A percentile compares a stretch with the other conserved stretches of the same genome.
These are phyloP conservation scores for Carcina quercana DNA, from an alignment of 2,888 invertebrate species.

Conservation along the genomic window DNA sequence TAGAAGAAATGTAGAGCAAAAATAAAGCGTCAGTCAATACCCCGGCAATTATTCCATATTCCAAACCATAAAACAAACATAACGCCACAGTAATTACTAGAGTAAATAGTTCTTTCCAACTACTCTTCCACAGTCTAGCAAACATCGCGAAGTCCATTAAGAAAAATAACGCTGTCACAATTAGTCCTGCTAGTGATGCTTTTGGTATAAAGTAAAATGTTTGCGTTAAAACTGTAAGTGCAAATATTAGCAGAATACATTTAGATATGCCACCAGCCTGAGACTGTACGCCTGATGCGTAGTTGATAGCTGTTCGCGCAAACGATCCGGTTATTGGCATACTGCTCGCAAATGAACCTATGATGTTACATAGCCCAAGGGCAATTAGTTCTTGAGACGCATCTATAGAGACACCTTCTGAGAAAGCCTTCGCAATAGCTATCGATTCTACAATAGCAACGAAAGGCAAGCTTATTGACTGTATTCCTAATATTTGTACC, in stretches of 20 bases:
- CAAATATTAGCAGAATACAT: slow-evolving; percentile 82
- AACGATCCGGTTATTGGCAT: slow-evolving; percentile 93
- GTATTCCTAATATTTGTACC: slow-evolving; percentile 74
- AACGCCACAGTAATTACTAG: slow-evolving; percentile 36
- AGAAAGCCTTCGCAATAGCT: slow-evolving; percentile 85
- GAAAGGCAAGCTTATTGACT: slow-evolving; percentile 77
- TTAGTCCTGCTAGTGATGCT: slow-evolving; percentile 89
- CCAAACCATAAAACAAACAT: slow-evolving; percentile 44
- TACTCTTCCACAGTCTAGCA: slow-evolving; percentile 83
- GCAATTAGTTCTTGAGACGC: slow-evolving; percentile 95
- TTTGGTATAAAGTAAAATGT: slow-evolving; percentile 91
- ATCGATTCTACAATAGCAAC: slow-evolving; percentile 82
- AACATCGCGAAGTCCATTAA: slow-evolving; percentile 82
- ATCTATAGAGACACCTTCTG: slow-evolving; percentile 84
- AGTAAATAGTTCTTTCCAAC: slow-evolving; percentile 71
- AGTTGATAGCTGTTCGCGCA: slow-evolving; percentile 90
- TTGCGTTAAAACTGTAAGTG: slow-evolving; percentile 85
- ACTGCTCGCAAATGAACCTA: slow-evolving; percentile 88
- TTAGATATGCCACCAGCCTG: slow-evolving; percentile 87
- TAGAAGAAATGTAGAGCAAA: slow-evolving; percentile 42
- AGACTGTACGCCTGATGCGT: slow-evolving; percentile 91
- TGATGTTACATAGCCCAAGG: slow-evolving; percentile 87
- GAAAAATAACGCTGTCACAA: slow-evolving; percentile 91
- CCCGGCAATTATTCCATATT: slow-evolving; percentile 55
- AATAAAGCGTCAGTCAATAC: slow-evolving; percentile 43